A percentile compares a stretch with the other conserved stretches of the same genome.
phyloP scores from a whole-genome alignment of 2,888 invertebrate species.

The Griposia aprilina region DNA sequence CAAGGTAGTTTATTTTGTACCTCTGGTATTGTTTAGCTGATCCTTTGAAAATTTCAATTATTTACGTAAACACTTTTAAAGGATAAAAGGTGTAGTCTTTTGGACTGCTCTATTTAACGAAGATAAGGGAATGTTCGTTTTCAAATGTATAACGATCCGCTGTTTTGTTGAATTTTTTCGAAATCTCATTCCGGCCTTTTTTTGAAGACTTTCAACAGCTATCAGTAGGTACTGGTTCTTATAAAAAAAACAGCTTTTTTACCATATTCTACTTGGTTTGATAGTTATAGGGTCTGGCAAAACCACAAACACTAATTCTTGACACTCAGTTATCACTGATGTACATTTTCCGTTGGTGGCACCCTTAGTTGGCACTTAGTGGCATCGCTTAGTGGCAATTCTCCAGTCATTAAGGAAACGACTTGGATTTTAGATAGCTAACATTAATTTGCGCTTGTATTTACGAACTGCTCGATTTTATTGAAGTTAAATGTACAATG shows the following conservation, averaged over 20 bases:
- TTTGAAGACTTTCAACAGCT: background rate
- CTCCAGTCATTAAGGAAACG: conserved; percentile 63
- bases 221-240: too few relatives aligned
- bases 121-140: background rate
- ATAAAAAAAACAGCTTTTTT: background rate
- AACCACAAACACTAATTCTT: conserved; percentile 15
- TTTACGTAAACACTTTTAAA: background rate
- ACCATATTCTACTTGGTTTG: background rate
- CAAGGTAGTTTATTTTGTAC: background rate
- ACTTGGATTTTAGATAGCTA: conserved; percentile 54
- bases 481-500: conserved; percentile 12
- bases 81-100: background rate
- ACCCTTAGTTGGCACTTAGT: conserved; percentile 52
- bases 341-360: conserved; percentile 45
- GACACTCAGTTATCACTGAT: conserved; percentile 33
- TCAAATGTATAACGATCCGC: background rate
- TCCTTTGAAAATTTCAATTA: background rate
- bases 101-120: background rate
- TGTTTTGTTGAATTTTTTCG: background rate
- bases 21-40: background rate
- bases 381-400: conserved; percentile 59
- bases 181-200: background rate
- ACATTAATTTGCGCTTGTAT: conserved; percentile 51
- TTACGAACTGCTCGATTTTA: conserved; percentile 36
- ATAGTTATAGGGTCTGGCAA: background rate